Percentiles rank a stretch among this genome's conserved stretches.
phyloP scores from a whole-genome alignment of 2,113 vertebrate genomes.

The Chinchilla lanigera region DNA sequence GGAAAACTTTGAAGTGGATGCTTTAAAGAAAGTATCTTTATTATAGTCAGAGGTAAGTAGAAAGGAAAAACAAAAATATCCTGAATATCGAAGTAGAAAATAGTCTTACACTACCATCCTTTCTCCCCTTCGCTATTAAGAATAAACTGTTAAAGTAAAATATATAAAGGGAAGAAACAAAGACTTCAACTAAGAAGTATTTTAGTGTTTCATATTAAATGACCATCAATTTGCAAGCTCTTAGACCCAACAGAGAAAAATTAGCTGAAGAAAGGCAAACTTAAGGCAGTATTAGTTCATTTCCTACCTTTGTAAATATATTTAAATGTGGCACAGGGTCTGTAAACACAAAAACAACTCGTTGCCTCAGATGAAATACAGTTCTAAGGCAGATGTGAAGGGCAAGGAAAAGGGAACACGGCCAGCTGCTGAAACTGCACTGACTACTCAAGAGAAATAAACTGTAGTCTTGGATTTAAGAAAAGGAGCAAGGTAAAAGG shows the following conservation, averaged over 20 bases:
- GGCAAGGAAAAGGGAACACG: not conserved
- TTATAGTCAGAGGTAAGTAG: not conserved
- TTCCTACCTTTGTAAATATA: not conserved
- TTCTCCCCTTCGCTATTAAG: not conserved
- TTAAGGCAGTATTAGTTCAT: not conserved
- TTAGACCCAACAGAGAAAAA: not conserved
- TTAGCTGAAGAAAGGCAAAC: not conserved
- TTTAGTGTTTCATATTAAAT: not conserved
- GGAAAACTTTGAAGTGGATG: not conserved
- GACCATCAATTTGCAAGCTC: slow-evolving; percentile 10
- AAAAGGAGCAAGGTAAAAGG: not conserved
- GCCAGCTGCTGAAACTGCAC: not conserved
- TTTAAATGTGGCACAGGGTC: not conserved
- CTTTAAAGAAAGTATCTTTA: not conserved
- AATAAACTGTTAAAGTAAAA: not conserved
- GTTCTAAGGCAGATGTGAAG: not conserved
- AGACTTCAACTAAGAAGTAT: not conserved
- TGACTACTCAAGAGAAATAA: not conserved
- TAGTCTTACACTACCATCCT: not conserved
- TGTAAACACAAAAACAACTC: not conserved
- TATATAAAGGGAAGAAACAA: not conserved
- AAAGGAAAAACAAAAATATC: not conserved
- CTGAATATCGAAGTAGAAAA: not conserved
- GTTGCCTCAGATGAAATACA: not conserved
- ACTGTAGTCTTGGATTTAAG: not conserved